phyloP scores from a whole-genome alignment of 1,140 invertebrate species.

The Lepidurus packardi region DNA sequence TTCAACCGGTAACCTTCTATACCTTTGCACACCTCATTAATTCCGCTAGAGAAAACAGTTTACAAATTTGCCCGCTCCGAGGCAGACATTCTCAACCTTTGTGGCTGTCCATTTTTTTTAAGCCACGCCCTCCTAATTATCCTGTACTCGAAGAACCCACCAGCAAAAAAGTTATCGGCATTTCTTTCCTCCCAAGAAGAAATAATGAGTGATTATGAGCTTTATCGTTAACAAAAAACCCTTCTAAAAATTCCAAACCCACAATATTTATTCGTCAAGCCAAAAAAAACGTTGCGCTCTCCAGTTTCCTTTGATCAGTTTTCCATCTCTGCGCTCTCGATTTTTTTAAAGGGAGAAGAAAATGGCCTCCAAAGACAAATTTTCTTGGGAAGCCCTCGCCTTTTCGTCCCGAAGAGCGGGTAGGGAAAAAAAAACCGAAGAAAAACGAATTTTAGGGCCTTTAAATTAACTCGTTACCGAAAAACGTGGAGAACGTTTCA shows the following conservation, averaged over 20 bases:
- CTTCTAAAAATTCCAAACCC: too few species aligned
- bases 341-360: background rate
- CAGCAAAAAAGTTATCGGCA: too few species aligned
- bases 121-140: background rate
- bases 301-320: background rate
- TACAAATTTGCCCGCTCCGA: background rate
- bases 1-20: background rate
- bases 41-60: background rate
- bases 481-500: background rate
- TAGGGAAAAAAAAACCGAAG: background rate
- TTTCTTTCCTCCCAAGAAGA: too few species aligned
- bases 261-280: too few species aligned
- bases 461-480: conserved; percentile 3
- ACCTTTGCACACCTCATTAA: conserved; percentile 21
- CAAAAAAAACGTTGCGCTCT: too few species aligned
- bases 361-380: background rate
- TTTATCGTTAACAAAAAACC: too few species aligned
- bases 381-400: background rate
- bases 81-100: background rate
- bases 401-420: background rate
- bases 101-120: background rate
- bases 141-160: background rate
- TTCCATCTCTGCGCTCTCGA: background rate
- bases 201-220: too few species aligned
- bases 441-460: background rate